These are phyloP conservation scores for Strongylocentrotus purpuratus DNA, from an alignment of 35 echinoderm and acorn worm species.

Conservation along the genomic window DNA sequence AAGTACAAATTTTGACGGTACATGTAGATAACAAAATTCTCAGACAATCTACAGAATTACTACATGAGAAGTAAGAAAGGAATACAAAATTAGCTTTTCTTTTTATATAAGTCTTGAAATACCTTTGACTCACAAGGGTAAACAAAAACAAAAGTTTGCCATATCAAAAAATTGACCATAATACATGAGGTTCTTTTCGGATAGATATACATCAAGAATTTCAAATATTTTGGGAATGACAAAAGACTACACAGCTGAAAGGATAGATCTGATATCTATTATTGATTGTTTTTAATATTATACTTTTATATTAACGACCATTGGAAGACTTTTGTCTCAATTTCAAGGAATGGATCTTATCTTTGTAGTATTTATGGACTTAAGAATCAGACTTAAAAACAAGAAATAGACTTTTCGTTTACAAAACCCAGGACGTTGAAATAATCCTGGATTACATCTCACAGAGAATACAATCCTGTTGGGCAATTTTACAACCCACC, in stretches of 20 bases:
- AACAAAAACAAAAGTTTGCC: too few species aligned
- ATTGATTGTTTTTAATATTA: background rate
- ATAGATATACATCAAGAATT: too few species aligned
- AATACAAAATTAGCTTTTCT: too few species aligned
- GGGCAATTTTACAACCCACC: background rate
- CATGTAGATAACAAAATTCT: too few species aligned
- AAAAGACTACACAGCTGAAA: background rate
- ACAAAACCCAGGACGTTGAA: background rate
- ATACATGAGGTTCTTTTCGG: too few species aligned
- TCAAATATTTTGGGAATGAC: too few species aligned
- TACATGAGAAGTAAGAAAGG: too few species aligned
- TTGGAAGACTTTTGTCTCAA: background rate
- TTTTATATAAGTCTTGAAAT: too few species aligned
- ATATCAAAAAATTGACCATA: too few species aligned
- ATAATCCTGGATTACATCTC: background rate
- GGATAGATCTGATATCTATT: background rate
- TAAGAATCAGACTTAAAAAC: background rate
- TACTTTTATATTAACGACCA: background rate
- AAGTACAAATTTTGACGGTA: too few species aligned
- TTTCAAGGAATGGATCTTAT: background rate
- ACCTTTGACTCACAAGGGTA: too few species aligned
- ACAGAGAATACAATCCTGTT: background rate
- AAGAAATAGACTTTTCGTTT: background rate
- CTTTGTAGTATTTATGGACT: background rate
- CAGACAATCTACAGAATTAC: too few species aligned